These are phyloP conservation scores for Venustoraphidia nigricollis DNA, from an alignment of 2,888 invertebrate species.

Conservation along the genomic window DNA sequence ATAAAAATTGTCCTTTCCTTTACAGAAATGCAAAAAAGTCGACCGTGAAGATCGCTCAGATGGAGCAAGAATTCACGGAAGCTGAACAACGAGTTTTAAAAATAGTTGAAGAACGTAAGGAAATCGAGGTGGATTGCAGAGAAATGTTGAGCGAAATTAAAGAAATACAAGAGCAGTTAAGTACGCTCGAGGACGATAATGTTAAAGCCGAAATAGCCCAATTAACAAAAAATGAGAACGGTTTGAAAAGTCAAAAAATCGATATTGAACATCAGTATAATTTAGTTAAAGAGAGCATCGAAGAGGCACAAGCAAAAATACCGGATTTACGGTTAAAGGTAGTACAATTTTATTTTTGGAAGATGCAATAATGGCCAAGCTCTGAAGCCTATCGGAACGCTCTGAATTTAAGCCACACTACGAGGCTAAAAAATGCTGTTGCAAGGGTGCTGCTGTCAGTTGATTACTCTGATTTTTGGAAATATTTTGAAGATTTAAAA, in stretches of 20 bases:
- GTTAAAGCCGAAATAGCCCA: slow-evolving; percentile 47
- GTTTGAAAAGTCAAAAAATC: slow-evolving; percentile 50
- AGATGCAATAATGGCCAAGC: too few species aligned
- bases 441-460: too few species aligned
- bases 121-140: slow-evolving; percentile 38
- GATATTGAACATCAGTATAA: slow-evolving; percentile 60
- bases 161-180: slow-evolving; percentile 33
- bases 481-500: too few species aligned
- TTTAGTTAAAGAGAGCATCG: slow-evolving; percentile 38
- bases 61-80: slow-evolving; percentile 54
- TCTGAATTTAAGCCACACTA: too few species aligned
- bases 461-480: too few species aligned
- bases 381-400: too few species aligned
- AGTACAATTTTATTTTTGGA: slow-evolving; percentile 4
- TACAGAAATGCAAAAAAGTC: slow-evolving; percentile 59
- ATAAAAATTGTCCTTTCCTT: slow-evolving; percentile 9
- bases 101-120: slow-evolving; percentile 38
- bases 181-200: slow-evolving; percentile 10
- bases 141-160: slow-evolving; percentile 39
- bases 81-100: slow-evolving; percentile 47
- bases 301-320: slow-evolving; percentile 37
- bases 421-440: too few species aligned
- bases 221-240: slow-evolving; percentile 46
- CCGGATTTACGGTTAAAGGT: slow-evolving; percentile 26
- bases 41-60: slow-evolving; percentile 54